phyloP scores from a whole-genome alignment of 2,888 invertebrate species.

The Hololepta plana region DNA sequence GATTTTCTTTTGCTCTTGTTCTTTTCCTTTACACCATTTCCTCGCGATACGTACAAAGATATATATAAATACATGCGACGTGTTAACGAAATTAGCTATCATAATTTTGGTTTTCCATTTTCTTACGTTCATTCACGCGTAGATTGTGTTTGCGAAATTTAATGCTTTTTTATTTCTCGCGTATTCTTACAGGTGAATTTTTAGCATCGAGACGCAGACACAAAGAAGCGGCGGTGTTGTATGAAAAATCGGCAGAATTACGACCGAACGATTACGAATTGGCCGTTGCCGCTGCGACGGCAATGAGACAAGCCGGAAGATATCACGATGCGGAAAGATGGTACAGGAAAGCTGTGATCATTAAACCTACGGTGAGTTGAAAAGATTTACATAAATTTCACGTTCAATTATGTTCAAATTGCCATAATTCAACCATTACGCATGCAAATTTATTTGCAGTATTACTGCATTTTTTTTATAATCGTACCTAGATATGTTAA shows the following conservation, averaged over 20 bases:
- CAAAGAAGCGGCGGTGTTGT: constrained; percentile 66
- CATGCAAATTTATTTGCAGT: too few relatives aligned
- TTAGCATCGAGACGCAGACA: constrained; percentile 61
- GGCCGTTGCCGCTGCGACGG: constrained; percentile 76
- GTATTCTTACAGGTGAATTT: constrained; percentile 58
- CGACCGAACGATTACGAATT: constrained; percentile 66
- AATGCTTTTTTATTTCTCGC: constrained; percentile 1
- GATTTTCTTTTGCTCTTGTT: too few relatives aligned
- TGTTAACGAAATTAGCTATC: too few relatives aligned
- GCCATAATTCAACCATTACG: too few relatives aligned
- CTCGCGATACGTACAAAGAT: too few relatives aligned
- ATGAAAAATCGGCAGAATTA: constrained; percentile 60
- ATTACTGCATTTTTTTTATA: too few relatives aligned
- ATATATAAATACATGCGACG: too few relatives aligned
- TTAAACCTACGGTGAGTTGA: constrained; percentile 26
- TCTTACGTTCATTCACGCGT: constrained; percentile 12
- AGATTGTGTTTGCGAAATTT: not conserved
- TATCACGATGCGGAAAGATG: constrained; percentile 71
- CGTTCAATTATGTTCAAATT: too few relatives aligned
- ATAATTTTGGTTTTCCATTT: too few relatives aligned
- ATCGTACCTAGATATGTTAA: too few relatives aligned
- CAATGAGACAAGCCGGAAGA: constrained; percentile 63
- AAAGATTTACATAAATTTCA: too few relatives aligned
- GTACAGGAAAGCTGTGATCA: constrained; percentile 51
- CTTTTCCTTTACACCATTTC: too few relatives aligned